Conservation (phyloP, 2,113 vertebrate species). For the Ptyas mucosa region DNA sequence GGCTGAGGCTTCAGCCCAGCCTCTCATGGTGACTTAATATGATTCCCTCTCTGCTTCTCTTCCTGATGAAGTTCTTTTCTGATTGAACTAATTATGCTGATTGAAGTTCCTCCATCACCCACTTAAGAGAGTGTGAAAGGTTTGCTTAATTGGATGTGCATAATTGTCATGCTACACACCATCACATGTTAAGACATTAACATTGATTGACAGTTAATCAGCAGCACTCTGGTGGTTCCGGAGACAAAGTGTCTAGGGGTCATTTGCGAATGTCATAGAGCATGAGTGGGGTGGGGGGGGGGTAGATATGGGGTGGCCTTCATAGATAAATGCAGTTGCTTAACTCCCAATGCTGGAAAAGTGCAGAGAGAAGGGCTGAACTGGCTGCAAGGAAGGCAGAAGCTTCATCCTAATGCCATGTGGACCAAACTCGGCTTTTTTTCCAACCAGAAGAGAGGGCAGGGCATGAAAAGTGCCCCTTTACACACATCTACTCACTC, state of each 20-base stretch:
- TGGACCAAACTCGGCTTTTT: background rate
- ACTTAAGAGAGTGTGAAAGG: constrained; percentile 70
- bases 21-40: background rate
- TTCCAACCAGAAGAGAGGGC: background rate
- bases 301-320: background rate
- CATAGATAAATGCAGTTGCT: background rate
- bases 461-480: background rate
- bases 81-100: constrained; percentile 89
- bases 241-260: constrained; percentile 62
- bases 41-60: constrained; percentile 25
- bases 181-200: constrained; percentile 81
- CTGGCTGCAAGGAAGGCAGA: background rate
- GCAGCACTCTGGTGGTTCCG: constrained; percentile 76
- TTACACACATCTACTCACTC: background rate
- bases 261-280: background rate
- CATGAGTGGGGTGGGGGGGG: background rate
- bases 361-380: background rate
- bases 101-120: constrained; percentile 75
- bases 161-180: constrained; percentile 88
- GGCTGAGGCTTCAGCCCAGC: background rate
- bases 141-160: constrained; percentile 81
- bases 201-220: constrained; percentile 89
- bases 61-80: constrained; percentile 73
- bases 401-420: background rate
- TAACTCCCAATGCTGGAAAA: background rate